Base-by-base conservation (phyloP, 2,888 invertebrate species). In the Sympetrum striolatum region DNA sequence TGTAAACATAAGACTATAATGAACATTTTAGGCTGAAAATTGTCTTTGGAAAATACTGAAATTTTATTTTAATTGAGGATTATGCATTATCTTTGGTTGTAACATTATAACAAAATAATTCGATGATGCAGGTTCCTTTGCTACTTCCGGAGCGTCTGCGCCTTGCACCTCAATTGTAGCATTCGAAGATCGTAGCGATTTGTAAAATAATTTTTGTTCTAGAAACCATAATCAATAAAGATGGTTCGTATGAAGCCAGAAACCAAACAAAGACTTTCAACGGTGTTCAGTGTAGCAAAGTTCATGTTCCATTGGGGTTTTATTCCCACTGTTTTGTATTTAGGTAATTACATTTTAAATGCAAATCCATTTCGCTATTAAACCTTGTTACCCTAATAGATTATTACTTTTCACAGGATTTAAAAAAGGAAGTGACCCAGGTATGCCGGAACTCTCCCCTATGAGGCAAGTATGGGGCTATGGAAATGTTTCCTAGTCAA, bases 291-390 rank as follows among this genome's bases (percentile, higher is more conserved):
- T n/a, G 14, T 92, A 0, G 92, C 92, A 3, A 93, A 93, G 91
- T 92, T 92, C 48, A 92, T 92, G 48, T 93, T 93, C 91, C 92
- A 93, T 90, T 93, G 92, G 92, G 93, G 93, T n/a, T 93, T 93
- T 91, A 92, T 93, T 37, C 93, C 93, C 35, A 91, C 92, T 35
- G 92, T 93, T 14, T 90, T 93, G n/a, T 93, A 93, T 91, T 91
- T 93, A 91, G 93, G 93, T 93, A 92, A 91, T 8, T 31, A 14
- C 12, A 44, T n/a, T 18, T 37, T 14, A 58, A 18, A 22, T 73
- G 31, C 10, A 31, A 14, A 8, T 73, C 3, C 8, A 10, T 6
- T 73, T 5, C 25, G 31, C 12, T 0, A 31, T 12, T 10, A 73
- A 73, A 31, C 31, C 31, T 10, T 44, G 10, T 22, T 31, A 31